Base-by-base conservation (phyloP, 1,140 invertebrate species). In the Plodia interpunctella region DNA sequence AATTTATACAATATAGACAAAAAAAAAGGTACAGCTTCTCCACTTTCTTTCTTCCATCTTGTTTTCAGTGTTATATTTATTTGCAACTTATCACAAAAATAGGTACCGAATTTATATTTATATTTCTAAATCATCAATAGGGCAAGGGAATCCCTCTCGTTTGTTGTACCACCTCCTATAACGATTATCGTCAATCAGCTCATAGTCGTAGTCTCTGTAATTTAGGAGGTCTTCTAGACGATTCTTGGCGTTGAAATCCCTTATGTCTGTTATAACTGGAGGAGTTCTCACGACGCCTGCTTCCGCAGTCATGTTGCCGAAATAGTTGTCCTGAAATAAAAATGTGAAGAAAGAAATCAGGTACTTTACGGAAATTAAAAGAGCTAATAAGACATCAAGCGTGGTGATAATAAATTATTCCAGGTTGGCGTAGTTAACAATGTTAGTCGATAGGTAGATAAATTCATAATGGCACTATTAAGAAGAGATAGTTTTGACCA, bases 161-260 rank as follows among this genome's bases (percentile, higher is more conserved):
- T 74, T 57, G 25, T 75, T 80, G 21, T 87, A 78, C 55, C 56
- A 68, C 19, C 80, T 67, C 15, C 79, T 72, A 54, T 80, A 88
- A 25, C 75, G 64, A 5, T 60, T 49, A 0, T 72, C 59, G 38
- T 83, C 76, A 6, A 80, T 49, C 0, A 88, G 30, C 55, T 76
- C 65, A 18, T 73, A 87, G 20, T 88, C 78, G 49, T 78, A 87
- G 11, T 88, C 81, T n/a, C 86, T 68, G 50, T 87, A 88, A 60
- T 85, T 78, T 0, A 87, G 58, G 0, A 87, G 61, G 53, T 88
- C 83, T 32, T 86, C 80, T 8, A 88, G 50, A 32, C 83, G 73
- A 44, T 79, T 82, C n/a, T 65, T 61, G 4, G 65, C 77, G 60
- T 88, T 87, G 53, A 82, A 86, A 49, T 84, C 76, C 32, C 81